These are phyloP conservation scores for Epinephelus cyanopodus DNA, from an alignment of 2,113 vertebrate genomes.

Conservation along the genomic window DNA sequence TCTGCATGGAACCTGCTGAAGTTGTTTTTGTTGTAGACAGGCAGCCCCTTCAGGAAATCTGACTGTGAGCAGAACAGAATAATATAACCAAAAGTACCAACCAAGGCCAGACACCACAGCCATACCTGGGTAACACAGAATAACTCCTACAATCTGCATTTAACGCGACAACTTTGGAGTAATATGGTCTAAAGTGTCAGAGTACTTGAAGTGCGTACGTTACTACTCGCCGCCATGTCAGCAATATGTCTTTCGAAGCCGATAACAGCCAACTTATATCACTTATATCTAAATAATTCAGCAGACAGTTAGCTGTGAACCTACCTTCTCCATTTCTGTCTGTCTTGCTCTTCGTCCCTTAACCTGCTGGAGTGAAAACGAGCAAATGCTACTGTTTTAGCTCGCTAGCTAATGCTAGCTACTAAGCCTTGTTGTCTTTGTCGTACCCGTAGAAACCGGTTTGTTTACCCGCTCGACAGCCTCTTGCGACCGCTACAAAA, in stretches of 20 bases:
- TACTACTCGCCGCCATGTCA: neutral
- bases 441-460: slow-evolving; percentile 31
- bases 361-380: neutral
- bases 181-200: neutral
- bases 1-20: slow-evolving; percentile 96
- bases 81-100: neutral
- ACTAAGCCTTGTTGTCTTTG: slow-evolving; percentile 58
- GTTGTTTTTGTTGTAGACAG: slow-evolving; percentile 96
- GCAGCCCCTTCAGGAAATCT: slow-evolving; percentile 94
- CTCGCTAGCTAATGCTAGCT: slow-evolving; percentile 43
- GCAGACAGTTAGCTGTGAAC: neutral
- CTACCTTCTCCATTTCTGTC: slow-evolving; percentile 76
- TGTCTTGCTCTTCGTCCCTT: neutral
- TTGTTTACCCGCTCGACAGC: slow-evolving; percentile 34
- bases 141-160: fast-evolving
- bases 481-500: neutral
- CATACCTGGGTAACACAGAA: neutral
- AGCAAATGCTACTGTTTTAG: slow-evolving; percentile 43
- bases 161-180: neutral
- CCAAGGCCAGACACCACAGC: neutral
- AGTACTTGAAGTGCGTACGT: neutral
- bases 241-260: neutral
- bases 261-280: neutral
- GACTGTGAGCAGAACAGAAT: slow-evolving; percentile 79
- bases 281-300: neutral